Percentiles rank a stretch among this genome's conserved stretches.
These are phyloP conservation scores for Amphipyra tragopoginis DNA, from an alignment of 2,888 invertebrate species.

Conservation along the genomic window DNA sequence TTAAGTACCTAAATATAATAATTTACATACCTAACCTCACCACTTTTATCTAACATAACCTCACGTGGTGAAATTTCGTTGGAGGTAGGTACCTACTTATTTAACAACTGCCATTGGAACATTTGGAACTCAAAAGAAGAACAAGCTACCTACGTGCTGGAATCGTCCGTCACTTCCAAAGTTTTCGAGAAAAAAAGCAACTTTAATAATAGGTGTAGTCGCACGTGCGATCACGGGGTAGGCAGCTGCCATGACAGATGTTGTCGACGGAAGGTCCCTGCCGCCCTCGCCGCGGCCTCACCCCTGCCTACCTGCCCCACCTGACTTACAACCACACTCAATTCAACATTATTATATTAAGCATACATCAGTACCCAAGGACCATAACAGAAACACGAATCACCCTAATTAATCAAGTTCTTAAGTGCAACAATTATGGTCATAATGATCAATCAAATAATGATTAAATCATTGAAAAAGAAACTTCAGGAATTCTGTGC, in stretches of 20 bases:
- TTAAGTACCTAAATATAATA: constrained; percentile 15
- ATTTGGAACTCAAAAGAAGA: constrained; percentile 12
- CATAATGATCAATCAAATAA: constrained; percentile 40
- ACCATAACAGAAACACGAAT: constrained; percentile 48
- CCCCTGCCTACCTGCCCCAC: constrained; percentile 76
- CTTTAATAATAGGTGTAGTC: constrained; percentile 84
- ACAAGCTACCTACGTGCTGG: constrained; percentile 17
- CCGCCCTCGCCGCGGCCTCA: constrained; percentile 56
- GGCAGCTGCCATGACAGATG: constrained; percentile 88
- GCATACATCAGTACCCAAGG: constrained; percentile 59
- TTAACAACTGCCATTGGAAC: constrained; percentile 10
- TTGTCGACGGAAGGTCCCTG: constrained; percentile 76
- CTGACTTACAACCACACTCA: constrained; percentile 69
- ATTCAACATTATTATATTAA: constrained; percentile 49
- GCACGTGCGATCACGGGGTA: constrained; percentile 82
- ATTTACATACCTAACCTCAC: constrained; percentile 4
- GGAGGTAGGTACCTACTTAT: constrained; percentile 5
- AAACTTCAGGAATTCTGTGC: constrained; percentile 14
- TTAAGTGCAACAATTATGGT: constrained; percentile 40
- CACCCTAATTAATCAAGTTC: constrained; percentile 44
- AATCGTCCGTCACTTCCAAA: constrained; percentile 76
- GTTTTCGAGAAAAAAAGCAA: constrained; percentile 70
- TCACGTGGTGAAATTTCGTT: constrained; percentile 4
- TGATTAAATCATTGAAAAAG: constrained; percentile 20
- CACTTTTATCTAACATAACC: constrained; percentile 20